Base-by-base conservation (phyloP, 2,888 invertebrate genomes). In the Pterostichus madidus region DNA sequence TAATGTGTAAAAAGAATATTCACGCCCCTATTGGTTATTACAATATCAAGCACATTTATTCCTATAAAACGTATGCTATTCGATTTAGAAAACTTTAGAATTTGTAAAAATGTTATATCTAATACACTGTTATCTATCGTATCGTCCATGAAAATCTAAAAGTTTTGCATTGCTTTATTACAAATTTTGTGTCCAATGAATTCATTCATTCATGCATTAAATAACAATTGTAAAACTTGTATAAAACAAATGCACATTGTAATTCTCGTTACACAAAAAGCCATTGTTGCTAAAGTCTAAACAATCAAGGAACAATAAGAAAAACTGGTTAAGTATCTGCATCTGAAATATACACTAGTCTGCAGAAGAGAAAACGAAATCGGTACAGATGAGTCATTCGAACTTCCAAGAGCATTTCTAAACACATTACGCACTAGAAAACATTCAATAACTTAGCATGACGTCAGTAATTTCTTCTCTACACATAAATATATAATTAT, bases 401-500 rank as follows among this genome's bases (percentile, higher is more conserved):
- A 75, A 76, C 39, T 53, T 68, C n/a, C 80, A 35, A 77, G 64
- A 52, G 24, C 52, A 71, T 61, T 52, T 68, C 78, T 78, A 78
- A 56, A 61, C 78, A 78, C 56, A 68, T 71, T 80, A 71, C 71
- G 53, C 73, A 83, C 76, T 83, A 83, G 24, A 77, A 76, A 77
- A 83, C 77, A 83, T 83, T 83, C 77, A 77, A 76, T 83, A 77
- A 77, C 83, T 83, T 64, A 68, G 64, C 76, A 44, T 49, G 53
- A 44, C 53, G 61, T 64, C 59, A 77, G 77, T 77, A 71, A 71
- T 71, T 76, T 35, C 31, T 75, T 68, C 32, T 46, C 81, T 83
- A 83, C 76, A 83, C 83, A 83, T 83, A 83, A 76, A 83, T 83
- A 83, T 83, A 73, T 68, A 61, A 61, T 68, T 80, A 77, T 83